A percentile compares a stretch with the other conserved stretches of the same genome.
These are phyloP conservation scores for Epiblema foenella DNA, from an alignment of 2,888 invertebrate species.

Conservation along the genomic window DNA sequence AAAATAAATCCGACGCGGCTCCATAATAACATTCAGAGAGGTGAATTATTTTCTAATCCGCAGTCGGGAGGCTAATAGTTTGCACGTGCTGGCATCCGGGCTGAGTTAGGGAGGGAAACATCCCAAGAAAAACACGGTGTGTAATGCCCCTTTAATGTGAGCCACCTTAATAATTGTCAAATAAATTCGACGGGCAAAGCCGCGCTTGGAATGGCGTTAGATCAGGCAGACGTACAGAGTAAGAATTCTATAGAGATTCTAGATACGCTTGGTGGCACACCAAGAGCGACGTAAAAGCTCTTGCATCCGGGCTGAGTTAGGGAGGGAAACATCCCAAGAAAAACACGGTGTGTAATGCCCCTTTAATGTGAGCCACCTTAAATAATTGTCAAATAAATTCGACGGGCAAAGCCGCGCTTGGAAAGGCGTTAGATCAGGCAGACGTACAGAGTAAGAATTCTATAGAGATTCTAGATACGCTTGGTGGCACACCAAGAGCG, in stretches of 20 bases:
- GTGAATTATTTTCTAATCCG: slow-evolving; percentile 85
- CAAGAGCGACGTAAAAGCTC: too few species aligned
- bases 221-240: not conserved
- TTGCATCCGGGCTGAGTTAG: slow-evolving; percentile 76
- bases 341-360: slow-evolving; percentile 79
- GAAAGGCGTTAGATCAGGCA: slow-evolving; percentile 63
- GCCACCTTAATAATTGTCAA: slow-evolving; percentile 84
- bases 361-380: slow-evolving; percentile 83
- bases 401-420: slow-evolving; percentile 66
- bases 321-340: slow-evolving; percentile 79
- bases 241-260: too few species aligned
- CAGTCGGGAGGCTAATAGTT: slow-evolving; percentile 81
- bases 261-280: too few species aligned
- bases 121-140: slow-evolving; percentile 81
- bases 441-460: too few species aligned
- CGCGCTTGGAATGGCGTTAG: slow-evolving; percentile 68
- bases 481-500: too few species aligned
- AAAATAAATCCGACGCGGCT: slow-evolving; percentile 81
- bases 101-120: slow-evolving; percentile 79
- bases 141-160: slow-evolving; percentile 80
- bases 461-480: too few species aligned
- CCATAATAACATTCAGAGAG: slow-evolving; percentile 83
- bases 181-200: slow-evolving; percentile 78
- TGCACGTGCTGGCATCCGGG: slow-evolving; percentile 78
- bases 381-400: slow-evolving; percentile 84